These are phyloP conservation scores for Mesocricetus auratus DNA, from an alignment of 2,113 vertebrate genomes.

Conservation along the genomic window DNA sequence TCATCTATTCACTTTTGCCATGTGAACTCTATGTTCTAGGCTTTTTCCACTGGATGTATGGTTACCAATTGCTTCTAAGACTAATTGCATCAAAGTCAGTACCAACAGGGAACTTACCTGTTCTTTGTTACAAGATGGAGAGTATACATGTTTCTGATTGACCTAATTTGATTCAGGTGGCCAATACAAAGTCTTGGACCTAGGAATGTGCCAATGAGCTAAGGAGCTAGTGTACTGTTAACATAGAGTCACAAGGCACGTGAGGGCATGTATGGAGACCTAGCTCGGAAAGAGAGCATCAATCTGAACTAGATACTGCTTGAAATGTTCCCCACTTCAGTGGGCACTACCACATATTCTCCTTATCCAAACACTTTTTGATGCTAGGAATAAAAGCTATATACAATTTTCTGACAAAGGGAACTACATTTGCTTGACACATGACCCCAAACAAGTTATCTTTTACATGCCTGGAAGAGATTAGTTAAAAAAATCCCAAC, in stretches of 20 bases:
- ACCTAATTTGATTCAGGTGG: constrained; percentile 1
- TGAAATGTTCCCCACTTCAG: neutral
- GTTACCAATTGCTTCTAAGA: neutral
- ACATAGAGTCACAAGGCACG: neutral
- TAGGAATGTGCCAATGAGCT: neutral
- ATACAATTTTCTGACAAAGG: neutral
- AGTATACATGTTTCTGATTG: neutral
- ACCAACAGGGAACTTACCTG: neutral
- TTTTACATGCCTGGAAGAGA: neutral
- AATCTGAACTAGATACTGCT: neutral
- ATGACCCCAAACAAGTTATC: neutral
- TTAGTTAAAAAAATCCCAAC: constrained; percentile 8
- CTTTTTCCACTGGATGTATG: neutral
- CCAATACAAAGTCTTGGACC: neutral
- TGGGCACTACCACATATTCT: neutral
- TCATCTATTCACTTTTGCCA: neutral
- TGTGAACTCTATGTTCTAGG: neutral
- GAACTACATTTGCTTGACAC: neutral
- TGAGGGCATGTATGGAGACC: neutral
- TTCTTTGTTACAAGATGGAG: constrained; percentile 17
- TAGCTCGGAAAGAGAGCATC: neutral
- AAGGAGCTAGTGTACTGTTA: neutral
- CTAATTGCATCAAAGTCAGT: neutral
- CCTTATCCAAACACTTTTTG: neutral
- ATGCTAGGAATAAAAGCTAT: neutral